These are phyloP conservation scores for Hyles lineata DNA, from an alignment of 2,888 invertebrate species.

Conservation along the genomic window DNA sequence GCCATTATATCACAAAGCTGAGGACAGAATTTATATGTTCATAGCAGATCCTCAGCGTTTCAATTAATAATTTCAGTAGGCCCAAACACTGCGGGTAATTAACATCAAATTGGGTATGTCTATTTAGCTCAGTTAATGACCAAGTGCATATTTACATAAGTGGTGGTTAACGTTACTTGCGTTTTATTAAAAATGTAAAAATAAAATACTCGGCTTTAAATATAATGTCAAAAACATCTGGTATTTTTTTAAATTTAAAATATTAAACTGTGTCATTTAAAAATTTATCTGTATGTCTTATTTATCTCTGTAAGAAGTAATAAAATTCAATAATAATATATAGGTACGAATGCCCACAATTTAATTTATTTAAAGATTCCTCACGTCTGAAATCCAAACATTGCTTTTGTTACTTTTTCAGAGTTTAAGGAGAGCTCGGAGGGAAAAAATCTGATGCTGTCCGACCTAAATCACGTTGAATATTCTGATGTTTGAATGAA, in stretches of 20 bases:
- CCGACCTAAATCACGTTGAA: slow-evolving; percentile 60
- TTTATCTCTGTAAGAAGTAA: no score
- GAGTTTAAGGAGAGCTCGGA: background rate
- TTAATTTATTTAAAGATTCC: no score
- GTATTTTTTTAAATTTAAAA: no score
- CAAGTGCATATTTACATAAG: background rate
- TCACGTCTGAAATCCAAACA: background rate
- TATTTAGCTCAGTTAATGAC: background rate
- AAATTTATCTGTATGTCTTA: no score
- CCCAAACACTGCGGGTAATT: slow-evolving; percentile 4
- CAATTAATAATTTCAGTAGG: slow-evolving; percentile 18
- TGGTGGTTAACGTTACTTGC: background rate
- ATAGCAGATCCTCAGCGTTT: background rate
- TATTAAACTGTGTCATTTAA: no score
- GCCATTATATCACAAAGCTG: background rate
- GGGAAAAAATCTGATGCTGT: slow-evolving; percentile 49
- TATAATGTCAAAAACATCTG: no score
- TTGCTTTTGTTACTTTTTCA: background rate
- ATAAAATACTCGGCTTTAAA: no score
- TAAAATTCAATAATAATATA: background rate
- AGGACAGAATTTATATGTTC: background rate
- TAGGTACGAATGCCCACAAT: no score
- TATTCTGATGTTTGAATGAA: slow-evolving; percentile 46
- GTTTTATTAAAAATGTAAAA: background rate
- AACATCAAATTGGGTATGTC: slow-evolving; percentile 8